These are phyloP conservation scores for Cryptus viduatorius DNA, from an alignment of 2,888 invertebrate genomes.

Conservation along the genomic window DNA sequence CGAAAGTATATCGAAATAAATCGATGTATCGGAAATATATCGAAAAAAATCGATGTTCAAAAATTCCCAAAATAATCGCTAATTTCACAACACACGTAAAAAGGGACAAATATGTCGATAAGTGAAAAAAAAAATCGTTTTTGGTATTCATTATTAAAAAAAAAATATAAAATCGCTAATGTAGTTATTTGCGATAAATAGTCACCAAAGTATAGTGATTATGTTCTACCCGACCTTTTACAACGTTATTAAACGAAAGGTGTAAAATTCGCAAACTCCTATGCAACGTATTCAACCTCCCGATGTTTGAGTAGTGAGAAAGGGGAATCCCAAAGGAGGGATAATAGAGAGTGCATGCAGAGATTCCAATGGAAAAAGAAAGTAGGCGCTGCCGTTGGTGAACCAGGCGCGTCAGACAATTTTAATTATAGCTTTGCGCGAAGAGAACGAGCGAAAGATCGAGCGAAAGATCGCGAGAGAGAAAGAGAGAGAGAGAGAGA, in stretches of 20 bases:
- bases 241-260: constrained; percentile 5
- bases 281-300: neutral
- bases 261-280: neutral
- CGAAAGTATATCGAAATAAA: neutral
- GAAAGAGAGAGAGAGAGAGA: neutral
- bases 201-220: neutral
- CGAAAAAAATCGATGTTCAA: neutral
- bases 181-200: neutral
- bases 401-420: constrained; percentile 73
- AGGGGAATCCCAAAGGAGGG: constrained; percentile 41
- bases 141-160: neutral
- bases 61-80: neutral
- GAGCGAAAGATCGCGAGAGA: too few species aligned
- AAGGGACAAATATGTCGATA: neutral
- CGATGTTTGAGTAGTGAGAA: neutral
- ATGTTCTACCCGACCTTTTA: neutral
- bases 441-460: neutral
- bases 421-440: constrained; percentile 79
- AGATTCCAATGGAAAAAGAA: constrained; percentile 51
- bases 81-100: too few species aligned
- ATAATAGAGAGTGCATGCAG: constrained; percentile 59
- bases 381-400: constrained; percentile 51
- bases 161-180: neutral
- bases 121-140: neutral
- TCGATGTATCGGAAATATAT: neutral